Evolutionary conservation across 2,888 invertebrate genomes (phyloP), one percentile per base, ranked within the genome.

Genomic region (Dusona sp.): DNA sequence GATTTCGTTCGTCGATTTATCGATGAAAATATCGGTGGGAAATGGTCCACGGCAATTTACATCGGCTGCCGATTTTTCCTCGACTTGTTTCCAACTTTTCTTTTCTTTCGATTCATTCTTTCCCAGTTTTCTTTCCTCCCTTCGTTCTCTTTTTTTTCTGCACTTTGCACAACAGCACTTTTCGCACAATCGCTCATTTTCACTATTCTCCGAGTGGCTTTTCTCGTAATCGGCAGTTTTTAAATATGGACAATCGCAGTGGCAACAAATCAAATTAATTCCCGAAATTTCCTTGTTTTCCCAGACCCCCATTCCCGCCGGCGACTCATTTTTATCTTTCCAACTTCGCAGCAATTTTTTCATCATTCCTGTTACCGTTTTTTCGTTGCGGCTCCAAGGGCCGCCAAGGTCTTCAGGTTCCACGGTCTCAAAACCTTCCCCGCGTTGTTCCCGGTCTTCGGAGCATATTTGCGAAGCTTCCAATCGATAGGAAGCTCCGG

Each of bases 191-290:
- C 33, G 36, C 7, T 22, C 33, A 11, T n/a, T 48, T 8, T 45
- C 22, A 0, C 6, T 4, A 2, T 51, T 54, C 57, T 64, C 42
- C 36, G 11, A 51, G 36, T 22, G 6, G 38, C n/a, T 1, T 25
- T 42, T n/a, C 0, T 48, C 61, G 45, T 3, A 22, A 33, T 72
- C 11, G 16, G 38, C 38, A n/a, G 48, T 75, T 78, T 75, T 85
- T 6, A 90, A 64, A 73, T 87, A 89, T 7, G 90, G 87, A 79
- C 89, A 90, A 51, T 72, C 84, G 79, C 90, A 90, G 33, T 75
- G 86, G 64, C 88, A 88, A 57, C 90, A 90, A 38, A 90, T 65
- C 25, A 89, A 72, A 65, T 86, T 87, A 0, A 81, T 79, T n/a
- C 84, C 51, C 6, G 11, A 16, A 45, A 68, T 54, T 64, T 57